Evolutionary conservation across 1,140 invertebrate genomes (phyloP).

Genomic region (Euwallacea fornicatus): DNA sequence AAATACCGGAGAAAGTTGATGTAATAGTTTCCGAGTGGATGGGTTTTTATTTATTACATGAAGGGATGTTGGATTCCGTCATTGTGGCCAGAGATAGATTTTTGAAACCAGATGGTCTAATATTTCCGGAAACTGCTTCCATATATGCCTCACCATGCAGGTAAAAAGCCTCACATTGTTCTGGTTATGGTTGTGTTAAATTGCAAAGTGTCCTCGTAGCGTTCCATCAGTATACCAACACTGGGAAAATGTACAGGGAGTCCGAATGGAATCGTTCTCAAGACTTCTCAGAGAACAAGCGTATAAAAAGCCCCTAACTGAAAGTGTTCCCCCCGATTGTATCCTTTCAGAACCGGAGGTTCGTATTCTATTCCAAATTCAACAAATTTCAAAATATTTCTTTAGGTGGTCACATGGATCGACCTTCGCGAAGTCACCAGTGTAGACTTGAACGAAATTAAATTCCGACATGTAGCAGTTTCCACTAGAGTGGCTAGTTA

Average conservation of each 20-base stretch:
- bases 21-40: constrained; percentile 99
- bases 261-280: constrained; percentile 61
- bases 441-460: constrained; percentile 56
- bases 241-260: constrained; percentile 62
- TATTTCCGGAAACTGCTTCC: constrained; percentile 65
- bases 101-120: constrained; percentile 73
- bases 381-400: not conserved
- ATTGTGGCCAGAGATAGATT: constrained; percentile 92
- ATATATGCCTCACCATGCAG: constrained; percentile 70
- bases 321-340: constrained; percentile 56
- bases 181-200: constrained; percentile 9
- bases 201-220: constrained; percentile 47
- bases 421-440: constrained; percentile 59
- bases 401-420: constrained; percentile 58
- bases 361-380: not conserved
- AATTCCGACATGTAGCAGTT: constrained; percentile 55
- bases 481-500: constrained; percentile 63
- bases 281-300: constrained; percentile 55
- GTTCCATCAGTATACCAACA: constrained; percentile 65
- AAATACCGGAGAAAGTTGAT: constrained; percentile 88
- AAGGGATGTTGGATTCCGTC: constrained; percentile 95
- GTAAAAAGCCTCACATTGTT: constrained; percentile 31
- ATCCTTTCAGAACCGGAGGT: constrained; percentile 58
- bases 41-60: constrained; percentile 98
- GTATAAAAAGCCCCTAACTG: constrained; percentile 55